phyloP scores from a whole-genome alignment of 2,888 invertebrate species.

The Nowickia ferox region DNA sequence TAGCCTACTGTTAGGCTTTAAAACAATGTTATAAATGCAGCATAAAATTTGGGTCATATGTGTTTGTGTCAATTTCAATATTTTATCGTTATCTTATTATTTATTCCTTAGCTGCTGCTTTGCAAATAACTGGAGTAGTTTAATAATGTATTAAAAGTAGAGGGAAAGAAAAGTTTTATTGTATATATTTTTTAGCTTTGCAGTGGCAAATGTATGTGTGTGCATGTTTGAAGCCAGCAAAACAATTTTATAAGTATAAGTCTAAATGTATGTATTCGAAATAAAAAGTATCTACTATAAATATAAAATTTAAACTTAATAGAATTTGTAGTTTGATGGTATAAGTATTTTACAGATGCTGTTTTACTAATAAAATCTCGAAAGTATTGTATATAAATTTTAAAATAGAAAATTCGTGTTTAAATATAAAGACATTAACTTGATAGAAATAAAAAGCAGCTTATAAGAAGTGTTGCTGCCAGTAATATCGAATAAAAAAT shows the following conservation, averaged over 20 bases:
- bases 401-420: no score
- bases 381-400: no score
- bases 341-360: not conserved
- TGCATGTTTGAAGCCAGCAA: not conserved
- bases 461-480: no score
- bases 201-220: conserved; percentile 2
- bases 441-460: no score
- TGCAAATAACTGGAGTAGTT: not conserved
- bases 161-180: conserved; percentile 19
- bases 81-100: conserved; percentile 47
- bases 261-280: conserved; percentile 2
- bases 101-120: conserved; percentile 30
- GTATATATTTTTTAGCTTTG: not conserved
- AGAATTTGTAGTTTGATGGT: no score
- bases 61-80: conserved; percentile 55
- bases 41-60: conserved; percentile 54
- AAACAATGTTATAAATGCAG: conserved; percentile 4
- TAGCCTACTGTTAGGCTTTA: conserved; percentile 28
- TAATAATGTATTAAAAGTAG: not conserved
- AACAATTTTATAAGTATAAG: not conserved
- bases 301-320: not conserved
- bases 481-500: no score
- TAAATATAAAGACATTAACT: no score
- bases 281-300: conserved; percentile 3
- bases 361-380: not conserved